Base-by-base conservation (phyloP, 53 echinoderm and acorn worm species). In the Stichopus horrens region DNA sequence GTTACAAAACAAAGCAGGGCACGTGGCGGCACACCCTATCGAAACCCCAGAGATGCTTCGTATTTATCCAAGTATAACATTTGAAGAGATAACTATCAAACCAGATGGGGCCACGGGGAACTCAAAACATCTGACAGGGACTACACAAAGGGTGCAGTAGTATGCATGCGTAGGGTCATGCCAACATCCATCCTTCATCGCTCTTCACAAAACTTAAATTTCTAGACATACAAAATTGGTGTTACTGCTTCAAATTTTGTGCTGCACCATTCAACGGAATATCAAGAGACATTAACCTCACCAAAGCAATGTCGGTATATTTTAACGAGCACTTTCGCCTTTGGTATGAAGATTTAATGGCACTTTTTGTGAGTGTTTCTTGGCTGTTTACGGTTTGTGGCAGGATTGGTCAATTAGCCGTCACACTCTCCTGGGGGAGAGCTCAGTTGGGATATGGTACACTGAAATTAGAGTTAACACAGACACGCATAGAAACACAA, bases 31-130 rank as follows among this genome's bases (percentile, higher is more conserved):
- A 37, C 14, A 54, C 52, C 55, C 79, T 51, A 53, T 55, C 63
- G 63, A 63, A 63, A 63, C 63, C 63, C 63, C 16, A 63, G 63
- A 63, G 63, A 63, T 63, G 16, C 63, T 5, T 63, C 7, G 63
- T 63, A 63, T 63, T 63, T 63, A 63, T 63, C 63, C 63, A 63
- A 63, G 63, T 79, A 55, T 79, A 79, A 79, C 79, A 52, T 79
- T 79, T 55, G 79, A 53, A 54, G 20, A 79, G 79, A 53, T 79
- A 79, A 79, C 53, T 14, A 79, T 54, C 54, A 53, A 6, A 79
- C 7, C 79, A 79, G 79, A 79, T 79, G 79, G 79, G 54, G 18
- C 79, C 79, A 79, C 54, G 79, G 79, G 79, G 79, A 79, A 55
- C 54, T 16, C 16, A 10, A 13, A 63, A 10, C 63, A 63, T 63